Base-by-base conservation (phyloP, 2,888 invertebrate genomes). In the Strigamia transsilvanica region DNA sequence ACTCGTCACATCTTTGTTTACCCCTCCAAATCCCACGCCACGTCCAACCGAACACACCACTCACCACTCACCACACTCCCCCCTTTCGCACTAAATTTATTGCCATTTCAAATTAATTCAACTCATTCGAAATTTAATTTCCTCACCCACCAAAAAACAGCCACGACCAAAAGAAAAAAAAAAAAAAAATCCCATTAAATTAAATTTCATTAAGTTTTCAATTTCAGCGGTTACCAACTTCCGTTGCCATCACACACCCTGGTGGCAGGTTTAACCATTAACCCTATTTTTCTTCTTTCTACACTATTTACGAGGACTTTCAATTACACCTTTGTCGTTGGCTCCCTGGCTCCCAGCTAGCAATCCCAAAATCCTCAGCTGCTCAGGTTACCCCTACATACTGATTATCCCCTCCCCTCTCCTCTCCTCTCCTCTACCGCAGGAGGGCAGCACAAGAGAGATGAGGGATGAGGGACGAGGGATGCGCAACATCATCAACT, bases 111-210 rank as follows among this genome's bases (percentile, higher is more conserved):
- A 66, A 66, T 66, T 66, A 66, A 66, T 66, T 66, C 61, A 66
- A 66, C 61, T 66, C 61, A 66, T 66, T 66, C 61, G 61, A 66
- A 66, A 66, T 66, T 66, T 66, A 66, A 66, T 66, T 66, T 66
- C 61, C 61, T 66, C 61, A 18, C 61, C 61, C 61, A 21, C 21
- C 4, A 23, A 66, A 66, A 66, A 66, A 66, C 13, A 66, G 5
- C 5, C 1, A 21, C 61, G 61, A 23, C 46, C 15, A 23, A n/a
- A 21, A 21, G 23, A 66, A 23, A 46, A 46, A 46, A 46, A 46
- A 46, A n/a, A n/a, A 46, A 46, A 46, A 46, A 46, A 9, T 15
- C 46, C 61, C 23, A 66, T 66, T 66, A 66, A 66, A 66, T 66
- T 66, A 66, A 66, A 66, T 66, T 66, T 66, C 61, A 66, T 66